Percentiles rank a stretch among this genome's conserved stretches.
These are phyloP conservation scores for Prunella fulvescens DNA, from an alignment of 2,113 vertebrate species.

Conservation along the genomic window DNA sequence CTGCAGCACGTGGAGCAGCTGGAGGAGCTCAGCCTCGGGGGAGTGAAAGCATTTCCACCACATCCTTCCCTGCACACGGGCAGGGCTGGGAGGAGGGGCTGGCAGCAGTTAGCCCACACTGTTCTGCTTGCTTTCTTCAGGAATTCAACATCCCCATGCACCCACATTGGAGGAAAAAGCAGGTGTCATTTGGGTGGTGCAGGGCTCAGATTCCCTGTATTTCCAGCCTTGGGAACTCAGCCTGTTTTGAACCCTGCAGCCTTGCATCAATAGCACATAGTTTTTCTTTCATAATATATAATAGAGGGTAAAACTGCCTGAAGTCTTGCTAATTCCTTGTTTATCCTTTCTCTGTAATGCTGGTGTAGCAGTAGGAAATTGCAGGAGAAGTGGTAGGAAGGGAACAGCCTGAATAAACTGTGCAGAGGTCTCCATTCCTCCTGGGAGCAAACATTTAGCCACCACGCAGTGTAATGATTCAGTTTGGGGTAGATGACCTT, in stretches of 20 bases:
- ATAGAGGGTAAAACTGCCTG: neutral
- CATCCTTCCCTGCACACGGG: neutral
- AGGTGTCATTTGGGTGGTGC: neutral
- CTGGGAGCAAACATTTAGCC: neutral
- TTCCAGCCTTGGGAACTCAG: neutral
- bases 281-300: neutral
- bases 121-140: neutral
- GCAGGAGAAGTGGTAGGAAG: neutral
- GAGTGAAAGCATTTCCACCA: constrained; percentile 33
- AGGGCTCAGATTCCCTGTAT: neutral
- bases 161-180: neutral
- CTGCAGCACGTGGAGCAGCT: constrained; percentile 26
- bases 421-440: neutral
- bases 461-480: neutral
- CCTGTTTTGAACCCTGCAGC: neutral
- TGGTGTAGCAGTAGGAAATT: neutral
- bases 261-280: neutral
- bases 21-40: neutral
- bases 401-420: neutral
- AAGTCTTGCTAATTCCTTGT: neutral
- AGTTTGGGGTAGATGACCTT: neutral
- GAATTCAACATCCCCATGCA: neutral
- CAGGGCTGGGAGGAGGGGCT: constrained; percentile 12
- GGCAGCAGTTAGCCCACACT: neutral
- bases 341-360: neutral